Base-by-base conservation (phyloP, 2,113 vertebrate species). In the Semicossyphus pulcher region DNA sequence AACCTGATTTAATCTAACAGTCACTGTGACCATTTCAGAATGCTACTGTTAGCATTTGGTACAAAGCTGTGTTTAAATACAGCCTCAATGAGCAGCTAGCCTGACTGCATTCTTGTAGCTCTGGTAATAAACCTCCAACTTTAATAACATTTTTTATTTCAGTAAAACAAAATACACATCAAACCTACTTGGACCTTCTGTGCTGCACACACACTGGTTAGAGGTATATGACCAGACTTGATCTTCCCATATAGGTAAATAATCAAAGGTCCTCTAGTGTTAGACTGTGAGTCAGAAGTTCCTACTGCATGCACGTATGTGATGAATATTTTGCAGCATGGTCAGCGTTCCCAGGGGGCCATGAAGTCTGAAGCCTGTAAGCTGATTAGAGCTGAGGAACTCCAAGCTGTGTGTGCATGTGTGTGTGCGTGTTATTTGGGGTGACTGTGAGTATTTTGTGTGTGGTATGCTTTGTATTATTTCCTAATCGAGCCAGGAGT, bases 381-480 rank as follows among this genome's bases (percentile, higher is more conserved):
- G 92, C 89, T 81, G 91, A 86, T 93, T 93, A 93, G 51, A 76
- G 71, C 68, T 77, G 61, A 86, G 78, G 66, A 88, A 87, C 86
- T 87, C 58, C 75, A 70, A 78, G 80, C 85, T 70, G 25, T 60
- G 82, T 74, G 72, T 66, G 83, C 10, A 2, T 78, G 75, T 70
- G 56, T 36, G 45, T 53, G 79, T 72, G 60, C 21, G 75, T 56
- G 59, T 23, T 44, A 44, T 44, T 44, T 44, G 41, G 41, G 58
- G 41, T 51, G 56, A 37, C 28, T 72, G 65, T 75, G 37, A 68
- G 62, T 63, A 49, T 42, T 48, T 44, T 25, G 53, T 80, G 23
- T 47, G 49, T 49, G 23, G 51, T 49, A 26, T 47, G 39, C 15
- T 63, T 67, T 68, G 53, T 42, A 0, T 69, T 48, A 47, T 31